These are phyloP conservation scores for Brachyhypopomus occidentalis DNA, from an alignment of 2,113 vertebrate species.

Conservation along the genomic window DNA sequence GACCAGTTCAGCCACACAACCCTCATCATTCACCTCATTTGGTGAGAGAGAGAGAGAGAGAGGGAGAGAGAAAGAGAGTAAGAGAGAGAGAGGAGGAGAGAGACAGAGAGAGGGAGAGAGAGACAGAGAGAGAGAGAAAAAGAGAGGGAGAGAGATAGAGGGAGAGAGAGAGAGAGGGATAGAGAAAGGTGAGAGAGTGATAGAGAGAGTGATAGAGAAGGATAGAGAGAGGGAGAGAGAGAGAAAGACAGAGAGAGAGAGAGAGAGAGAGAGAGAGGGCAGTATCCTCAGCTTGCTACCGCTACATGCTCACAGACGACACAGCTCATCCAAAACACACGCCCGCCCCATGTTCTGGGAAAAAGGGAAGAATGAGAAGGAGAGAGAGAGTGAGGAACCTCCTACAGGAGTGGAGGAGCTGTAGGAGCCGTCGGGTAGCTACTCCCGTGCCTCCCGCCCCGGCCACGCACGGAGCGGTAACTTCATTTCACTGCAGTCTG, in stretches of 20 bases:
- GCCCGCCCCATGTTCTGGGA: background rate
- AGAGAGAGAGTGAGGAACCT: slow-evolving; percentile 28
- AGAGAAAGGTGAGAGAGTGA: background rate
- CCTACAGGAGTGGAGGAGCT: slow-evolving; percentile 19
- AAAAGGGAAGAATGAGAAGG: slow-evolving; percentile 33
- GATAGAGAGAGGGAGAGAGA: background rate
- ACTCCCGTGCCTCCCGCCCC: too few species aligned
- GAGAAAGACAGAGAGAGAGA: background rate
- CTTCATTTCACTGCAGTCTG: too few species aligned
- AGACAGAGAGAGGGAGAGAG: too few species aligned
- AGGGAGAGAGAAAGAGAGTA: too few species aligned
- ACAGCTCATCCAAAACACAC: too few species aligned
- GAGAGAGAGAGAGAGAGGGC: background rate
- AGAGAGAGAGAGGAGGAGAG: too few species aligned
- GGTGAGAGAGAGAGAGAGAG: background rate
- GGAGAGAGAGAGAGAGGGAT: background rate
- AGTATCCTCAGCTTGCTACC: too few species aligned
- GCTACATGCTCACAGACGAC: too few species aligned
- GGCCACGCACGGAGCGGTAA: too few species aligned
- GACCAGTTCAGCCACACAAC: background rate
- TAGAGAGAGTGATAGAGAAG: background rate
- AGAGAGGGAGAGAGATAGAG: background rate
- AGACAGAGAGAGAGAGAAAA: too few species aligned
- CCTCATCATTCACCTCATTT: background rate
- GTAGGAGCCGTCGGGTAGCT: background rate